phyloP scores from a whole-genome alignment of 2,113 vertebrate species.

The Collichthys lucidus region DNA sequence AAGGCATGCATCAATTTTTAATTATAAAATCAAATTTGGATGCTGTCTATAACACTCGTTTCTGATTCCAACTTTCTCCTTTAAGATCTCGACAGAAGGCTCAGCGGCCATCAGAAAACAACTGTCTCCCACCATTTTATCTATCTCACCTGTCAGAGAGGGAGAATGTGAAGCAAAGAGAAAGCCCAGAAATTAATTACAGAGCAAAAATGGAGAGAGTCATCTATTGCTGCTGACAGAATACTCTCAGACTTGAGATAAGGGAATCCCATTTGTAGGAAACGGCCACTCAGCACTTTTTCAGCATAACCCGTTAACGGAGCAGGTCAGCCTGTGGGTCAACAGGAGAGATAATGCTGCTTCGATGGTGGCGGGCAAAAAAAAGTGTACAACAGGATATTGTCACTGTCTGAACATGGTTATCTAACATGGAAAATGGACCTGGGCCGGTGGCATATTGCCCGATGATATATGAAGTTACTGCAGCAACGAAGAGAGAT shows the following conservation, averaged over 20 bases:
- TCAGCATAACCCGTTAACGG: constrained; percentile 61
- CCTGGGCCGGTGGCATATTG: not conserved
- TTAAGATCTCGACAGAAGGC: not conserved
- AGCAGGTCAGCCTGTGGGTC: constrained; percentile 65
- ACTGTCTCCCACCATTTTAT: constrained; percentile 30
- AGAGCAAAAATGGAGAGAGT: constrained; percentile 59
- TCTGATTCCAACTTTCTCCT: not conserved
- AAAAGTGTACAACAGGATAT: constrained; percentile 38
- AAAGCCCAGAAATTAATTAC: constrained; percentile 66
- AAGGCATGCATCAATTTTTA: constrained; percentile 26
- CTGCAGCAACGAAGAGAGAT: constrained; percentile 8
- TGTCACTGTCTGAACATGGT: constrained; percentile 31
- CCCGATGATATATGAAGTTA: not conserved
- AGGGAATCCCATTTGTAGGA: constrained; percentile 77
- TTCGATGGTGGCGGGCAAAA: constrained; percentile 46
- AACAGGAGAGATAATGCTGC: constrained; percentile 49
- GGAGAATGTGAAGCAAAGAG: constrained; percentile 37
- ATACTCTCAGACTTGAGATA: constrained; percentile 69
- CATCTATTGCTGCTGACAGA: constrained; percentile 68
- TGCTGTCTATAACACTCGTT: constrained; percentile 20
- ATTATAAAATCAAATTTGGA: constrained; percentile 48
- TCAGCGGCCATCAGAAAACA: constrained; percentile 32
- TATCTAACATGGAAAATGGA: constrained; percentile 45
- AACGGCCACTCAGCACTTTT: constrained; percentile 72
- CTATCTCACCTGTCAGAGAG: constrained; percentile 50